Evolutionary conservation across 2,888 invertebrate species (phyloP).

Genomic region (Meteorus cinctellus): DNA sequence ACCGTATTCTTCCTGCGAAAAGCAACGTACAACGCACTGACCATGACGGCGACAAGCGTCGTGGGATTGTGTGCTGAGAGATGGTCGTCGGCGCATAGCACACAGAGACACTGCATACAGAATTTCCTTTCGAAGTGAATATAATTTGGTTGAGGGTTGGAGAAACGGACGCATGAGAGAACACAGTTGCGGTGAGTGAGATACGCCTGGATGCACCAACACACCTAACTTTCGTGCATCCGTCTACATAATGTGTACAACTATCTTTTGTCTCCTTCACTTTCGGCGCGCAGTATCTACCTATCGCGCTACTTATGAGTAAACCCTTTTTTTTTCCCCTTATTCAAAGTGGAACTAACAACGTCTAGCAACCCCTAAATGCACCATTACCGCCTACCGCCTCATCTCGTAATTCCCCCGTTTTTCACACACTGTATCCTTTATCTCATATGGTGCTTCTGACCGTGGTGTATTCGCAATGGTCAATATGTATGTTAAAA

Average conservation of each 20-base stretch:
- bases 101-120: slow-evolving; percentile 22
- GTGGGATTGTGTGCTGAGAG: slow-evolving; percentile 14
- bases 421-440: slow-evolving; percentile 5
- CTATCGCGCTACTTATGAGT: neutral
- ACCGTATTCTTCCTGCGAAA: slow-evolving; percentile 23
- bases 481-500: neutral
- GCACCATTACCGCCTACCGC: slow-evolving; percentile 53
- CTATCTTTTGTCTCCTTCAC: slow-evolving; percentile 27
- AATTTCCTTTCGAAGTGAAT: slow-evolving; percentile 53
- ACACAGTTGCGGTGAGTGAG: slow-evolving; percentile 44
- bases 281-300: neutral
- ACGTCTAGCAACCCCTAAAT: slow-evolving; percentile 61
- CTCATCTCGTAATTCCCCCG: neutral
- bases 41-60: slow-evolving; percentile 35
- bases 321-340: slow-evolving; percentile 44
- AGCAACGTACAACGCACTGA: slow-evolving; percentile 18
- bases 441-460: slow-evolving; percentile 26
- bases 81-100: slow-evolving; percentile 7
- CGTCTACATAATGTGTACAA: too few relatives aligned
- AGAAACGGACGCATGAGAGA: slow-evolving; percentile 49
- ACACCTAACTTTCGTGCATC: slow-evolving; percentile 23
- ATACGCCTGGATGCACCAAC: slow-evolving; percentile 48
- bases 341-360: slow-evolving; percentile 58
- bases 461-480: neutral
- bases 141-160: slow-evolving; percentile 43